Evolutionary conservation across 2,888 invertebrate genomes (phyloP).

Genomic region (Cyclophora albipunctata): DNA sequence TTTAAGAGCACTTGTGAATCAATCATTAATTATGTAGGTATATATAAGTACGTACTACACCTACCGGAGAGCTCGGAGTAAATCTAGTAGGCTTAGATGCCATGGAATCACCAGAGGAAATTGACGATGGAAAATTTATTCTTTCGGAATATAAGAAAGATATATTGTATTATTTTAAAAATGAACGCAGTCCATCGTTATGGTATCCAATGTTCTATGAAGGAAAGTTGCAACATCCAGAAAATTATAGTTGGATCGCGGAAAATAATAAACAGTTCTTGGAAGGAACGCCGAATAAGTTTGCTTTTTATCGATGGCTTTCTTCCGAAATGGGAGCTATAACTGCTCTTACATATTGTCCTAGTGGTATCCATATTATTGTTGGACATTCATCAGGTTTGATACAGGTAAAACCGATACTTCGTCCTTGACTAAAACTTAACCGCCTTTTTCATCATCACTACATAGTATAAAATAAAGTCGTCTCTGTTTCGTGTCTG

Average conservation of each 20-base stretch:
- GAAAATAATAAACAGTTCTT: slow-evolving; percentile 42
- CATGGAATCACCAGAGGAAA: too few relatives aligned
- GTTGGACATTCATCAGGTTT: slow-evolving; percentile 65
- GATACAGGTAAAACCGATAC: slow-evolving; percentile 54
- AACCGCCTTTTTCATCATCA: too few relatives aligned
- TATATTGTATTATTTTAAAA: slow-evolving; percentile 32
- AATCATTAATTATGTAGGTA: too few relatives aligned
- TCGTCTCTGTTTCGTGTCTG: too few relatives aligned
- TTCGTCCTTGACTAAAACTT: too few relatives aligned
- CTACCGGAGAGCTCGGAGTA: too few relatives aligned
- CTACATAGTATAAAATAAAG: too few relatives aligned
- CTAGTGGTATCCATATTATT: slow-evolving; percentile 54
- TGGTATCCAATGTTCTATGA: slow-evolving; percentile 56
- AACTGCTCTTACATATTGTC: slow-evolving; percentile 54
- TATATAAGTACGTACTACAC: too few relatives aligned
- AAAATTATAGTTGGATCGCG: slow-evolving; percentile 34
- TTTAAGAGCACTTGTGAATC: too few relatives aligned
- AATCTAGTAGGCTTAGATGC: too few relatives aligned
- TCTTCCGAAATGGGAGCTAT: slow-evolving; percentile 48
- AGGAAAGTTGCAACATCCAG: slow-evolving; percentile 19
- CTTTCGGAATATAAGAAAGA: too few relatives aligned
- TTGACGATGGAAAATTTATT: too few relatives aligned
- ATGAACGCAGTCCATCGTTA: slow-evolving; percentile 31
- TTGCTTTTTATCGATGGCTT: slow-evolving; percentile 47
- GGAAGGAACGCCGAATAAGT: slow-evolving; percentile 38